A percentile compares a stretch with the other conserved stretches of the same genome.
Evolutionary conservation across 2,888 invertebrate genomes (phyloP).

Genomic region (Belgica antarctica): DNA sequence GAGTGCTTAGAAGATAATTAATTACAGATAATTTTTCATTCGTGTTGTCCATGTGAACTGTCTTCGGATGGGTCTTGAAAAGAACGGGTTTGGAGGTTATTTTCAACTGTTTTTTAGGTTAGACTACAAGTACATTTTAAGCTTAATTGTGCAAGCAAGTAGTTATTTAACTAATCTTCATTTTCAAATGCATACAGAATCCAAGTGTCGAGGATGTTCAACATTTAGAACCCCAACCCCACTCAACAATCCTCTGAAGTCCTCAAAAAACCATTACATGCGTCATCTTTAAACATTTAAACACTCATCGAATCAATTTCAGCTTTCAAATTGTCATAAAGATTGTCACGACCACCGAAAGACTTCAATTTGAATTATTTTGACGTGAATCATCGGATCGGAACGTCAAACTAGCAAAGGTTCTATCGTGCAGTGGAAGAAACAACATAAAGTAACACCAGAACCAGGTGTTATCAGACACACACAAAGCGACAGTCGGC

Average conservation of each 20-base stretch:
- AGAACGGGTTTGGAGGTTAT: no score
- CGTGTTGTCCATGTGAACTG: not conserved
- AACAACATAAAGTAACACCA: slow-evolving; percentile 34
- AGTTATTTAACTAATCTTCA: no score
- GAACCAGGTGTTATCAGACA: slow-evolving; percentile 5
- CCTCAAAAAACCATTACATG: no score
- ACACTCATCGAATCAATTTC: no score
- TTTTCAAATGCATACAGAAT: no score
- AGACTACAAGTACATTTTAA: not conserved
- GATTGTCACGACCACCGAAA: not conserved
- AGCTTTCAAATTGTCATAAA: slow-evolving; percentile 7
- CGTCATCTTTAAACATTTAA: no score
- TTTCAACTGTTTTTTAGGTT: not conserved
- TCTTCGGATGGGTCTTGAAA: no score
- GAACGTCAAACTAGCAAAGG: not conserved
- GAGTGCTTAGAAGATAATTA: not conserved
- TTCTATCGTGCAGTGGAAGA: slow-evolving; percentile 19
- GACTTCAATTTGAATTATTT: not conserved
- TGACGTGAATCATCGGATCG: not conserved
- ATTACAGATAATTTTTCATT: not conserved
- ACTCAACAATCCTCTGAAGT: no score
- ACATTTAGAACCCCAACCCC: no score
- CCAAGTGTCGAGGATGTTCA: no score
- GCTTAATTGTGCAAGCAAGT: no score
- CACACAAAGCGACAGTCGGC: slow-evolving; percentile 33